These are phyloP conservation scores for Heliconius hewitsoni DNA, from an alignment of 1,140 invertebrate species.

Conservation along the genomic window DNA sequence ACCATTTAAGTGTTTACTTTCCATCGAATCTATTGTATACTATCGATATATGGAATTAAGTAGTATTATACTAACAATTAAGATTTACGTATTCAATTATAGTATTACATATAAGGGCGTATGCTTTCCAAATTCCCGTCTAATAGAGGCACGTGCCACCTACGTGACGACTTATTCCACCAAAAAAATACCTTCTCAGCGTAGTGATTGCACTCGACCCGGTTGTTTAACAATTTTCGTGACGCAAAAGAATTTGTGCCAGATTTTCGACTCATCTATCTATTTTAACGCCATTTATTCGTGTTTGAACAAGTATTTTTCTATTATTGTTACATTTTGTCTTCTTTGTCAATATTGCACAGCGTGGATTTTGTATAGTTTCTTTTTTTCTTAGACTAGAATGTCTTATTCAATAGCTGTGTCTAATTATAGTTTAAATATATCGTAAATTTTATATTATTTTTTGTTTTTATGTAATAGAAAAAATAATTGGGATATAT, in stretches of 20 bases:
- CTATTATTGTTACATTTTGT: not conserved
- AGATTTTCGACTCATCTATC: constrained; percentile 46
- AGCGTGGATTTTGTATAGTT: not conserved
- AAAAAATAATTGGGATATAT: not conserved
- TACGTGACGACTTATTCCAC: constrained; percentile 39
- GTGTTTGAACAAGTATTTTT: constrained; percentile 16
- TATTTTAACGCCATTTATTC: constrained; percentile 19
- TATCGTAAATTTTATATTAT: not conserved
- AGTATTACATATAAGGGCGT: constrained; percentile 31
- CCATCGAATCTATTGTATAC: not conserved
- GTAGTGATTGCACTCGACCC: constrained; percentile 56
- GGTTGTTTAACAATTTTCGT: constrained; percentile 54
- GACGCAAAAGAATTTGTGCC: constrained; percentile 63
- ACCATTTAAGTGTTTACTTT: not conserved
- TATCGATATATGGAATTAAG: not conserved
- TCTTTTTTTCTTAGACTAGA: not conserved
- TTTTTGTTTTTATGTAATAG: not conserved
- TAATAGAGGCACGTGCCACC: constrained; percentile 50
- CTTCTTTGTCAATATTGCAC: not conserved
- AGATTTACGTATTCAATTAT: not conserved
- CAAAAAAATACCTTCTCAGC: constrained; percentile 42
- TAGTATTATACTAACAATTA: not conserved
- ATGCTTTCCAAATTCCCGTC: constrained; percentile 59
- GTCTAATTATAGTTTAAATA: not conserved
- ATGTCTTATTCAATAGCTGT: not conserved